These are phyloP conservation scores for Fregata magnificens DNA, from an alignment of 2,113 vertebrate genomes.

Conservation along the genomic window DNA sequence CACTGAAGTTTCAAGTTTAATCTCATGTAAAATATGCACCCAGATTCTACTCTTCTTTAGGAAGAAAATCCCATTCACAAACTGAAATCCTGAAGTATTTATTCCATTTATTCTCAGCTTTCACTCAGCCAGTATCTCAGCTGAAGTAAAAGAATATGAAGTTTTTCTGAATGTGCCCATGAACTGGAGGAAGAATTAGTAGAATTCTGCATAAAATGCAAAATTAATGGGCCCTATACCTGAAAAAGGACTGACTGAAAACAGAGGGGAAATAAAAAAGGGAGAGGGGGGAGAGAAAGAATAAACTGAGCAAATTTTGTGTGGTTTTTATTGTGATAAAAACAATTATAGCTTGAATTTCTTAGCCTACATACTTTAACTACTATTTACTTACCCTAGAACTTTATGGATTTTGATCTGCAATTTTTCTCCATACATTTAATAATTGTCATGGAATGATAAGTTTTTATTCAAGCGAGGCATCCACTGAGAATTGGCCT, in stretches of 20 bases:
- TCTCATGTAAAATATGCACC: neutral
- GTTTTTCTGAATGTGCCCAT: neutral
- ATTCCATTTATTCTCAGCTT: neutral
- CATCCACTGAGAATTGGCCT: neutral
- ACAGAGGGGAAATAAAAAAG: neutral
- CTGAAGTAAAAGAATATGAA: neutral
- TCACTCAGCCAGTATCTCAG: neutral
- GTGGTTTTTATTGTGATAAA: neutral
- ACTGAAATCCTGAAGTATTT: neutral
- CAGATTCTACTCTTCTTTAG: neutral
- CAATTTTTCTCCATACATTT: neutral
- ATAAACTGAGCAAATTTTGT: neutral
- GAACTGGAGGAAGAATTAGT: neutral
- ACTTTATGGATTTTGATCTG: neutral
- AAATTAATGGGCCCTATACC: neutral
- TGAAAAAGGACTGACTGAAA: neutral
- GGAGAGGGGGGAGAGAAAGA: accelerated
- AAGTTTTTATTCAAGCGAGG: neutral
- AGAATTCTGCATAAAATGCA: neutral
- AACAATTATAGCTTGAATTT: neutral
- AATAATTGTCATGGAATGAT: neutral
- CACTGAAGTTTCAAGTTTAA: neutral
- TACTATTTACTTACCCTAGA: neutral
- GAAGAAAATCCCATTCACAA: neutral
- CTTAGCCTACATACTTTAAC: neutral